phyloP scores from a whole-genome alignment of 2,113 vertebrate genomes.

The Sigmodon hispidus region DNA sequence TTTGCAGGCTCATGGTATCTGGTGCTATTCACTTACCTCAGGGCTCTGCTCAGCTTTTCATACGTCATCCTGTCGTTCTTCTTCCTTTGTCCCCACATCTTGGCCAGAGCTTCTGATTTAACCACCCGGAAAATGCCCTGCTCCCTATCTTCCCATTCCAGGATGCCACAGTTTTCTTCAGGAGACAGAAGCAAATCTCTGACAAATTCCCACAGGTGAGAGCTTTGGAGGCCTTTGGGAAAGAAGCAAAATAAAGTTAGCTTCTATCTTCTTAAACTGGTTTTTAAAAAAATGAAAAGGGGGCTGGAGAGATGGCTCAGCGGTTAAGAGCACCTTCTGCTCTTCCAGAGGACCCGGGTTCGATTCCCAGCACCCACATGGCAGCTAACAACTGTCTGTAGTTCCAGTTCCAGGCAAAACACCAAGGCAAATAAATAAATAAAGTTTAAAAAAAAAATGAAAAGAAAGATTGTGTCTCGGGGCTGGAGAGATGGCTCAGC shows the following conservation, averaged over 20 bases:
- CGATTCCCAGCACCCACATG: too few relatives aligned
- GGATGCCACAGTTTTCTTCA: constrained; percentile 82
- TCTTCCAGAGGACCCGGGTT: too few relatives aligned
- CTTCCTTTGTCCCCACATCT: constrained; percentile 86
- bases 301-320: too few relatives aligned
- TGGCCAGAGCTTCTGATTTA: constrained; percentile 85
- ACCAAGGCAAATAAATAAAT: too few relatives aligned
- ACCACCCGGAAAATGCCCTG: constrained; percentile 84
- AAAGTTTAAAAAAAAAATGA: too few relatives aligned
- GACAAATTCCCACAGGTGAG: constrained; percentile 85
- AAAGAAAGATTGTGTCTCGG: too few relatives aligned
- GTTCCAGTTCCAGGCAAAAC: too few relatives aligned
- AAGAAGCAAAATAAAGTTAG: constrained; percentile 27
- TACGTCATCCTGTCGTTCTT: constrained; percentile 85
- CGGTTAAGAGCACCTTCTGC: too few relatives aligned
- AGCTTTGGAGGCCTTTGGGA: constrained; percentile 81
- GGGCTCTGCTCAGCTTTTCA: constrained; percentile 84
- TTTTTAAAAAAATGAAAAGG: too few relatives aligned
- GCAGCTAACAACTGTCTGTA: too few relatives aligned
- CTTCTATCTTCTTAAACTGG: neutral
- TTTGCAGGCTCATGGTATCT: neutral
- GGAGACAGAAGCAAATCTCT: constrained; percentile 84
- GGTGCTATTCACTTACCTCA: constrained; percentile 68
- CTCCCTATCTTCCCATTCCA: constrained; percentile 85
- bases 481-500: too few relatives aligned